Percentiles rank a stretch among this genome's conserved stretches.
These are phyloP conservation scores for Chiloscyllium punctatum DNA, from an alignment of 2,797 vertebrate species.

Conservation along the genomic window DNA sequence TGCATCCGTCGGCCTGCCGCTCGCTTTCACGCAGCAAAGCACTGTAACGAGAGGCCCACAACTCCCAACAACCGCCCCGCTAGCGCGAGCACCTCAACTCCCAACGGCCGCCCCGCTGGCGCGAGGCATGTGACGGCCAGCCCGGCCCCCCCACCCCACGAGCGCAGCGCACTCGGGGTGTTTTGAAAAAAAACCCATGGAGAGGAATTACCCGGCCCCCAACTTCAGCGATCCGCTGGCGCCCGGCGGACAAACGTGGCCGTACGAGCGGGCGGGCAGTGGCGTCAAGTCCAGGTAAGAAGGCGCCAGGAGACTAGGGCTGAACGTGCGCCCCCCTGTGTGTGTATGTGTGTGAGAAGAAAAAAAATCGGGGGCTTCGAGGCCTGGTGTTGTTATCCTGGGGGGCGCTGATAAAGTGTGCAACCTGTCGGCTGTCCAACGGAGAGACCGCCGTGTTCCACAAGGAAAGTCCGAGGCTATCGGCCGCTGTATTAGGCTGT, in stretches of 20 bases:
- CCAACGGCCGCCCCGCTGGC: background rate
- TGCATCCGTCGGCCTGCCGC: background rate
- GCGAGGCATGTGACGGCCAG: conserved; percentile 42
- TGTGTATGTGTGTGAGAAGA: background rate
- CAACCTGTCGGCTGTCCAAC: background rate
- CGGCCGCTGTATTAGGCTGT: background rate
- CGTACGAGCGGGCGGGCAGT: conserved; percentile 63
- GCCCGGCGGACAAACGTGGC: conserved; percentile 72
- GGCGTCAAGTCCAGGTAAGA: conserved; percentile 83
- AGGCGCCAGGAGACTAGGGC: conserved; percentile 43
- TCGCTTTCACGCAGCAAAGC: conserved; percentile 37
- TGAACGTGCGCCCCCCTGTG: too few species aligned
- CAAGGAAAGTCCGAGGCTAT: background rate
- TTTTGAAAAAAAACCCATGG: conserved; percentile 70
- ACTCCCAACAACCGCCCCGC: background rate
- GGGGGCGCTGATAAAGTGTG: background rate
- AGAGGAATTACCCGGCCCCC: conserved; percentile 85
- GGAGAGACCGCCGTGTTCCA: background rate
- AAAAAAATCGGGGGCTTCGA: background rate
- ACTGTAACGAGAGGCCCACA: background rate
- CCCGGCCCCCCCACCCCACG: conserved; percentile 58
- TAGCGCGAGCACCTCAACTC: background rate
- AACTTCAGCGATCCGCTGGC: conserved; percentile 79
- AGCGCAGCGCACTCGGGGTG: conserved; percentile 55
- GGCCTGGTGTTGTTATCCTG: background rate